Evolutionary conservation across 2,888 invertebrate genomes (phyloP).

Genomic region (Bruchidius siliquastri): DNA sequence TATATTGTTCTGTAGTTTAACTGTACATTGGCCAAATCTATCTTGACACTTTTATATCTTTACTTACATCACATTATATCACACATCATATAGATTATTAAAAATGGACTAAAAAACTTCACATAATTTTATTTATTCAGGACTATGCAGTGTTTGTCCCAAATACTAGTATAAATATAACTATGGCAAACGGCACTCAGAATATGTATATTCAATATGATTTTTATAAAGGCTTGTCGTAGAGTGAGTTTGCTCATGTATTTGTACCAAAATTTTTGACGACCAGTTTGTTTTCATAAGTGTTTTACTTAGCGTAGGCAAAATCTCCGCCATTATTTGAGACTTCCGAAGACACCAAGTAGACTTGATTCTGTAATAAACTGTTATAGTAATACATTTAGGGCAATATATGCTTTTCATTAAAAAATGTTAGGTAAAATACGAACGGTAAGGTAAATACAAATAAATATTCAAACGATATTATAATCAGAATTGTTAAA

Average conservation of each 20-base stretch:
- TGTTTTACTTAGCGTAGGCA: neutral
- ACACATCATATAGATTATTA: neutral
- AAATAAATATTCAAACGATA: neutral
- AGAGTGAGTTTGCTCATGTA: no score
- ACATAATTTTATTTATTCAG: no score
- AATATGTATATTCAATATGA: no score
- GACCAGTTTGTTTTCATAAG: neutral
- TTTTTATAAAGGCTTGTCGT: no score
- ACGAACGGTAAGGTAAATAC: neutral
- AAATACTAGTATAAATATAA: no score
- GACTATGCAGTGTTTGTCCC: no score
- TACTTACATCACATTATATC: neutral
- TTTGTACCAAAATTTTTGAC: neutral
- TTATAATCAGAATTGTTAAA: no score
- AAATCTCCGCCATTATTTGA: neutral
- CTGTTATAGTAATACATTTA: constrained; percentile 18
- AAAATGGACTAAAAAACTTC: no score
- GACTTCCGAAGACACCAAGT: constrained; percentile 6
- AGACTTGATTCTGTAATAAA: constrained; percentile 13
- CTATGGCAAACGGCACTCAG: no score
- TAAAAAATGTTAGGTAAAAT: neutral
- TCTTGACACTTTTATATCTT: neutral
- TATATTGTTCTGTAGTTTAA: no score
- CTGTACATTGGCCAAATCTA: neutral
- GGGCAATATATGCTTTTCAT: constrained; percentile 15